Base-by-base conservation (phyloP, 2,113 vertebrate species). In the Syrrhaptes paradoxus region DNA sequence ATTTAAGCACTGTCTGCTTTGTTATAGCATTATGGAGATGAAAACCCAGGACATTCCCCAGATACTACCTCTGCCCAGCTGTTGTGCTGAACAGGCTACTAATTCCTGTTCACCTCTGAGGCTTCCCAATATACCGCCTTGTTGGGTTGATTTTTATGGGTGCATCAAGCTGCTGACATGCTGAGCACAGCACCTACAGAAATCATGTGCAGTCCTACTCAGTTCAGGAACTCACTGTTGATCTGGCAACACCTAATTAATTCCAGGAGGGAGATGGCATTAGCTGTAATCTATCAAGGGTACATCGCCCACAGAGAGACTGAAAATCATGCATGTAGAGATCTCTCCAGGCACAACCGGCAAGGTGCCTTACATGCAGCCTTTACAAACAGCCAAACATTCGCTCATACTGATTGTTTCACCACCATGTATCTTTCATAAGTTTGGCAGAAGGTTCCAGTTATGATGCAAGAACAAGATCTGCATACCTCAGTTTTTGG, bases 231-330 rank as follows among this genome's bases (percentile, higher is more conserved):
- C 25, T 74, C 3, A 1, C 20, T 51, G 19, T 58, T 29, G 43
- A 63, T 74, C 43, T 84, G 63, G 55, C 14, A 81, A 52, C n/a
- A 45, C 51, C 72, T 58, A 57, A 57, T 57, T 67, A 74, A 67
- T 75, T 58, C 29, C 26, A 51, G 38, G 25, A 54, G n/a, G 18
- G 28, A 62, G 36, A 49, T 4, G 3, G 41, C 12, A 84, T 55
- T 67, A 91, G 16, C 38, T 89, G 52, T 29, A 81, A 75, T 26
- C 32, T 78, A 36, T n/a, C 51, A 43, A 54, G 43, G 29, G 18
- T 34, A 55, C 1, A 0, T 49, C 0, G 0, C 38, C 25, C 32
- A 41, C 20, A 31, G 17, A 36, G 21, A 70, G 34, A n/a, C 36
- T 32, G 46, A 66, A 93, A 78, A 65, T 31, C 55, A 63, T 7